Base-by-base conservation (phyloP, 2,888 invertebrate genomes). In the Seladonia tumulorum region DNA sequence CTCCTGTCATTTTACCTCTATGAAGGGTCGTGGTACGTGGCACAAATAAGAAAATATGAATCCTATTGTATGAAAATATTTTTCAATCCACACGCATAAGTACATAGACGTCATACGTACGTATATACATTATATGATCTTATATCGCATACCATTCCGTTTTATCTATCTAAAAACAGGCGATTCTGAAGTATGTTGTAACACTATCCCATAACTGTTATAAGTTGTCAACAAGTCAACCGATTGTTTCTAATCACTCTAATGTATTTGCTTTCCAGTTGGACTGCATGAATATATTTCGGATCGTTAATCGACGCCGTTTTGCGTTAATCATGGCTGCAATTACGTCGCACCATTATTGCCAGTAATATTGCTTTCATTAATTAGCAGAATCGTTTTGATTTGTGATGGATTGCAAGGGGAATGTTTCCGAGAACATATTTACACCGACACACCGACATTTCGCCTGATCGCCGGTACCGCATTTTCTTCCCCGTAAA, bases 291-390 rank as follows among this genome's bases (percentile, higher is more conserved):
- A 76, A 72, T 42, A 49, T 66, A 39, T 79, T 68, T 73, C 49
- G 49, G 49, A 68, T 35, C 68, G 78, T 72, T 82, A 76, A 85
- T 79, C 85, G 82, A n/a, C 42, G 25, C 68, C 72, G 78, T 86
- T 87, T 83, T 81, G 60, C 83, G 79, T 73, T 82, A 79, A 87
- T 83, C 86, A 81, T 78, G 63, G 63, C 76, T 79, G 70, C 74
- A 79, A 81, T 86, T 83, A 77, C 77, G 74, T 74, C 71, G 82
- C 25, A 25, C 45, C 53, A 81, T 79, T 81, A 81, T 66, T 68
- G 72, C 66, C 77, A 57, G 53, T 49, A 76, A 75, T 78, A 84
- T 73, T 76, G 80, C 73, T 86, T 73, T 79, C 76, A 86, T 81
- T 86, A 87, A 87, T 86, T 87, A 83, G n/a, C 72, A 22, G 49